phyloP scores from a whole-genome alignment of 2,888 invertebrate genomes.

The Lacanobia oleracea region DNA sequence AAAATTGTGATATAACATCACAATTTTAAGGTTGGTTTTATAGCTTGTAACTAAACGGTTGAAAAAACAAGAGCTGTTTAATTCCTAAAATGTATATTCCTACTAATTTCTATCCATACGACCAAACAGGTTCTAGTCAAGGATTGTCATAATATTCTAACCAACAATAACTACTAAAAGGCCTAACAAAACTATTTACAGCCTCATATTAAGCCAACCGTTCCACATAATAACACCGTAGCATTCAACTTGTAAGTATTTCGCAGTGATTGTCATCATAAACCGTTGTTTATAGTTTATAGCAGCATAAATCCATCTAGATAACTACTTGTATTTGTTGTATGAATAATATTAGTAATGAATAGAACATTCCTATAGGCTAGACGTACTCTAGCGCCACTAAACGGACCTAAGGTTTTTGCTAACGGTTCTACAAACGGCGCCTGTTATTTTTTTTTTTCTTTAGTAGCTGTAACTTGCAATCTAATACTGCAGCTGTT shows the following conservation, averaged over 20 bases:
- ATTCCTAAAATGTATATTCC: no score
- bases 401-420: constrained; percentile 50
- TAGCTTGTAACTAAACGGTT: background rate
- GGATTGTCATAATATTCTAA: background rate
- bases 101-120: background rate
- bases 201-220: constrained; percentile 23
- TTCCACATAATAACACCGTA: constrained; percentile 29
- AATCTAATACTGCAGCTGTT: constrained; percentile 17
- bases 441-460: constrained; percentile 14
- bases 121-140: background rate
- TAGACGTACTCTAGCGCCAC: constrained; percentile 46
- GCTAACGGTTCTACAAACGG: constrained; percentile 42
- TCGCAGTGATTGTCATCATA: constrained; percentile 63
- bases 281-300: constrained; percentile 65
- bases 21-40: background rate
- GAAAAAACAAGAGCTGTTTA: background rate
- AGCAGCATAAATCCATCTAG: constrained; percentile 63
- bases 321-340: constrained; percentile 64
- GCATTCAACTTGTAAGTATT: constrained; percentile 51
- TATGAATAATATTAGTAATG: constrained; percentile 65
- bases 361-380: constrained; percentile 60
- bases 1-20: no score
- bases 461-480: background rate
- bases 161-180: background rate
- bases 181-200: constrained; percentile 24